A percentile compares a stretch with the other conserved stretches of the same genome.
These are phyloP conservation scores for Zaprionus nigranus DNA, from an alignment of 1,140 invertebrate genomes.

Conservation along the genomic window DNA sequence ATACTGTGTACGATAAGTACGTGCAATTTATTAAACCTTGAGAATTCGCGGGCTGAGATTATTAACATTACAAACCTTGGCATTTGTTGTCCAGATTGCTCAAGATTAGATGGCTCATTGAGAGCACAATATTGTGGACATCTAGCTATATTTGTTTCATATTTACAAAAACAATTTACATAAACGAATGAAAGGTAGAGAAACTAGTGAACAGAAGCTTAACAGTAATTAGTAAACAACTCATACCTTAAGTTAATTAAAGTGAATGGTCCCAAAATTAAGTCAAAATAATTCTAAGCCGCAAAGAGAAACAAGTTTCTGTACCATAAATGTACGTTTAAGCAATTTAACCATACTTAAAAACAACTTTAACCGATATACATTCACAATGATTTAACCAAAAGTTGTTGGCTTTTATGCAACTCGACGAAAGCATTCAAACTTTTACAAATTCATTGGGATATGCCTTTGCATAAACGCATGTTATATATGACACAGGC, in stretches of 20 bases:
- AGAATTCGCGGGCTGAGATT: slow-evolving; percentile 51
- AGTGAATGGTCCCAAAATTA: neutral
- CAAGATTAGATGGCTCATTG: slow-evolving; percentile 69
- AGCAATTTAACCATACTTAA: slow-evolving; percentile 33
- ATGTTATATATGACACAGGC: slow-evolving; percentile 50
- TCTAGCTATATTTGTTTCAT: slow-evolving; percentile 6
- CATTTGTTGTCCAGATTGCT: slow-evolving; percentile 56
- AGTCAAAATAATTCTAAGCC: neutral
- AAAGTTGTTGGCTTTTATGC: slow-evolving; percentile 35
- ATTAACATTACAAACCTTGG: slow-evolving; percentile 67
- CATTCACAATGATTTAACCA: slow-evolving; percentile 33
- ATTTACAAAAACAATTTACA: slow-evolving; percentile 3
- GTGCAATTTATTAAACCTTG: slow-evolving; percentile 63
- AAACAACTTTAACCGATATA: slow-evolving; percentile 27
- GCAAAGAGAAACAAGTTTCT: neutral
- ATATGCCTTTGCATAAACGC: slow-evolving; percentile 40
- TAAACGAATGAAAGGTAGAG: neutral
- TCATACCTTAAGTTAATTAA: neutral
- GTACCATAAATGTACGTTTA: neutral
- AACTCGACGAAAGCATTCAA: slow-evolving; percentile 45
- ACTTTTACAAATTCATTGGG: slow-evolving; percentile 35
- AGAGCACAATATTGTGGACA: slow-evolving; percentile 31
- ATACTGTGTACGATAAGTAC: slow-evolving; percentile 62
- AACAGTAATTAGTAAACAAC: neutral
- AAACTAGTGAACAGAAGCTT: neutral